Percentiles rank a stretch among this genome's conserved stretches.
These are phyloP conservation scores for Pandion haliaetus DNA, from an alignment of 2,113 vertebrate species.

Conservation along the genomic window DNA sequence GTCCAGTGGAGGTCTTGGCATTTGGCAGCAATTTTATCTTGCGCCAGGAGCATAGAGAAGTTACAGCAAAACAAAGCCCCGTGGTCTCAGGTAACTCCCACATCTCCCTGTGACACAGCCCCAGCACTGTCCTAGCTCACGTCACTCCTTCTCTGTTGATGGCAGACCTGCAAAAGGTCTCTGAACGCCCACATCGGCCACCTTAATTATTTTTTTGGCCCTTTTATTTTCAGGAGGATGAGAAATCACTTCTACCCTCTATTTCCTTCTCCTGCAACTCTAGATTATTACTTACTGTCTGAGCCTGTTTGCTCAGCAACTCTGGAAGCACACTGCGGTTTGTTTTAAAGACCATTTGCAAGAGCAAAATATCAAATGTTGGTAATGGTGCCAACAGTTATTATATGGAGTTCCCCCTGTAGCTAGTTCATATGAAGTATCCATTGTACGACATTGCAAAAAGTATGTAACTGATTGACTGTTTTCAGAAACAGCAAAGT, in stretches of 20 bases:
- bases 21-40: background rate
- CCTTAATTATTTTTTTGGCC: background rate
- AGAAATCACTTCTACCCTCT: background rate
- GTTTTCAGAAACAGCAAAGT: background rate
- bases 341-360: background rate
- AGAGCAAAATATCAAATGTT: background rate
- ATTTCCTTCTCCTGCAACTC: background rate
- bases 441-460: background rate
- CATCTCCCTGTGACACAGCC: background rate
- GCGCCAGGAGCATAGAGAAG: background rate
- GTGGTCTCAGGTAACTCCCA: background rate
- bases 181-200: background rate
- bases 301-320: background rate
- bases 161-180: background rate
- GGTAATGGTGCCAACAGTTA: background rate
- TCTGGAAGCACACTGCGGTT: background rate
- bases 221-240: background rate
- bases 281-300: background rate
- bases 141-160: background rate
- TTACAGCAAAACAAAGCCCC: background rate
- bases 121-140: background rate
- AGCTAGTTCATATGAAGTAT: background rate
- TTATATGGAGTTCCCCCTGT: background rate
- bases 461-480: background rate
- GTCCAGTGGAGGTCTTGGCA: background rate